phyloP scores from a whole-genome alignment of 2,888 invertebrate genomes.

The Anoplius nigerrimus region DNA sequence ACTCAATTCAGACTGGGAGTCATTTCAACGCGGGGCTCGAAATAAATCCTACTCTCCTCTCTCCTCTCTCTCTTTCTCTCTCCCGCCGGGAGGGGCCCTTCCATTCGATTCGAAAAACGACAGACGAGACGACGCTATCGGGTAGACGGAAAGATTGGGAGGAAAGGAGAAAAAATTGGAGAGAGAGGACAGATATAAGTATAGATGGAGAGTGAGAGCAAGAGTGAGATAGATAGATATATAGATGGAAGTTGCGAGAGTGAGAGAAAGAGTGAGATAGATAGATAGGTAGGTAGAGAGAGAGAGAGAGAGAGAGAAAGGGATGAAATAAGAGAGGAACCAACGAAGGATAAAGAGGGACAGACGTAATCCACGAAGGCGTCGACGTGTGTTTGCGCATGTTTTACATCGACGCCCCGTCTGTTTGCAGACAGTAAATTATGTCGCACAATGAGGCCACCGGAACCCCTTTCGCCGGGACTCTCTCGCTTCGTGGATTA shows the following conservation, averaged over 20 bases:
- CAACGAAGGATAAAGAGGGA: too few species aligned
- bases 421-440: constrained; percentile 75
- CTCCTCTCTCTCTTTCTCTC: too few species aligned
- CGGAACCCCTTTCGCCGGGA: constrained; percentile 62
- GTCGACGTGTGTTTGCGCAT: constrained; percentile 54
- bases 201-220: too few species aligned
- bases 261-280: too few species aligned
- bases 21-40: constrained; percentile 61
- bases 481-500: constrained; percentile 64
- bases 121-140: constrained; percentile 33
- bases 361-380: constrained; percentile 29
- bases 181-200: too few species aligned
- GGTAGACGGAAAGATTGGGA: not conserved
- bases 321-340: constrained; percentile 24
- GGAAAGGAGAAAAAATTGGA: too few species aligned
- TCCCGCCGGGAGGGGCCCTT: constrained; percentile 30
- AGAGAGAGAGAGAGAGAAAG: constrained; percentile 15
- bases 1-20: constrained; percentile 64
- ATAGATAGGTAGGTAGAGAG: too few species aligned
- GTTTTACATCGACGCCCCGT: constrained; percentile 62
- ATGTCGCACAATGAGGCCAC: constrained; percentile 68
- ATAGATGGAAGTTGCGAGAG: too few species aligned
- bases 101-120: constrained; percentile 53
- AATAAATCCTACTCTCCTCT: too few species aligned
- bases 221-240: too few species aligned